phyloP scores from a whole-genome alignment of 2,113 vertebrate genomes.

The Meles meles region DNA sequence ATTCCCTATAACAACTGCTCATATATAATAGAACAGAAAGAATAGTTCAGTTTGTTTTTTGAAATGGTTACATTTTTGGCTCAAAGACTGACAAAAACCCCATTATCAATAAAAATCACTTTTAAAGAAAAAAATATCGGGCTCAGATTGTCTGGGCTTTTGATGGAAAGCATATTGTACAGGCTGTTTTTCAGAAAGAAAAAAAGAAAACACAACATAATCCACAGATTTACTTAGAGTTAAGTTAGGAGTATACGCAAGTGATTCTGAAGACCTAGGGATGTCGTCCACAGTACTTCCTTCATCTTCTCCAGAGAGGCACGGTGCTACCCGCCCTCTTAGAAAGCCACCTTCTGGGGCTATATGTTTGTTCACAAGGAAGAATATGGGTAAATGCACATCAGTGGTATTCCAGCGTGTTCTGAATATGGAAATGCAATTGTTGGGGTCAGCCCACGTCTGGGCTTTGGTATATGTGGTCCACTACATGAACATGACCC shows the following conservation, averaged over 20 bases:
- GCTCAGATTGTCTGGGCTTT: not conserved
- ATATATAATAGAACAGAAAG: not conserved
- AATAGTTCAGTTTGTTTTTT: not conserved
- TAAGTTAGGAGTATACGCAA: not conserved
- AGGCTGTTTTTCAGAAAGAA: not conserved
- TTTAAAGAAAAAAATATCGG: conserved; percentile 17
- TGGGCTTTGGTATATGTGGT: not conserved
- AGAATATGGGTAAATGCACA: not conserved
- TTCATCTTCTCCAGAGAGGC: not conserved
- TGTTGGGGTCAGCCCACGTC: not conserved
- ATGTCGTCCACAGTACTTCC: not conserved
- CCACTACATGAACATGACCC: not conserved
- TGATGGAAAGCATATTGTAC: not conserved
- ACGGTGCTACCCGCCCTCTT: not conserved
- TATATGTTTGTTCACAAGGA: not conserved
- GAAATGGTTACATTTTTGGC: not conserved
- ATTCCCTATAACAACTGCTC: not conserved
- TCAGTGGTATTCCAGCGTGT: not conserved
- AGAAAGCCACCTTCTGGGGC: not conserved
- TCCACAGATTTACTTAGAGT: not conserved
- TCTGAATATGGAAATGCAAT: not conserved
- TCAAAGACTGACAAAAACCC: not conserved
- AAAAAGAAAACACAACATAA: not conserved
- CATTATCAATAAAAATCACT: not conserved
- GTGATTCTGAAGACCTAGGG: not conserved